Evolutionary conservation across 1,140 invertebrate genomes (phyloP).

Genomic region (Leptopilina clavipes): DNA sequence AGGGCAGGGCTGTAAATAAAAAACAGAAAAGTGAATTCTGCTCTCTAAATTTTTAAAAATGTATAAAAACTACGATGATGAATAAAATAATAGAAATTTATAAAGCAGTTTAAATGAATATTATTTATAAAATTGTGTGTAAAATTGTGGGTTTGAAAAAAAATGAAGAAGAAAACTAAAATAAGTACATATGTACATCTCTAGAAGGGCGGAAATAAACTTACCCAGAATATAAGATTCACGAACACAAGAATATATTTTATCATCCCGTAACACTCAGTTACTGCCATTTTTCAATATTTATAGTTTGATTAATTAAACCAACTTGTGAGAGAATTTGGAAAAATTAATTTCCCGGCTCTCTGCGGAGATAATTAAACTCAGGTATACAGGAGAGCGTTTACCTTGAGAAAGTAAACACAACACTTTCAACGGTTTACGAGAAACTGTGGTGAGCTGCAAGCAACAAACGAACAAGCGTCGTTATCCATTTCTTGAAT

Average conservation of each 20-base stretch:
- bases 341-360: neutral
- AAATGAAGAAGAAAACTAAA: no score
- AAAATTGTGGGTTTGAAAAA: no score
- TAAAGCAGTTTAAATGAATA: no score
- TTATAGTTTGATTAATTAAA: neutral
- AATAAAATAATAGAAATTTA: no score
- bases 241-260: constrained; percentile 83
- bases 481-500: neutral
- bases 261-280: constrained; percentile 80
- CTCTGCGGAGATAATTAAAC: neutral
- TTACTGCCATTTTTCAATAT: constrained; percentile 76
- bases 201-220: constrained; percentile 58
- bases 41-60: no score
- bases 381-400: neutral
- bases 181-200: no score
- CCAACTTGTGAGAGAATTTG: neutral
- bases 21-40: no score
- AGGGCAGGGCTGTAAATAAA: no score
- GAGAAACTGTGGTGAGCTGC: neutral
- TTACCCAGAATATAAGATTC: constrained; percentile 84
- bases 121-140: no score
- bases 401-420: neutral
- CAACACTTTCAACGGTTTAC: neutral
- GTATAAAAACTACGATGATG: no score
- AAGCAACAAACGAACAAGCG: neutral